phyloP scores from a whole-genome alignment of 1,140 invertebrate species.

The Ectropis grisescens region DNA sequence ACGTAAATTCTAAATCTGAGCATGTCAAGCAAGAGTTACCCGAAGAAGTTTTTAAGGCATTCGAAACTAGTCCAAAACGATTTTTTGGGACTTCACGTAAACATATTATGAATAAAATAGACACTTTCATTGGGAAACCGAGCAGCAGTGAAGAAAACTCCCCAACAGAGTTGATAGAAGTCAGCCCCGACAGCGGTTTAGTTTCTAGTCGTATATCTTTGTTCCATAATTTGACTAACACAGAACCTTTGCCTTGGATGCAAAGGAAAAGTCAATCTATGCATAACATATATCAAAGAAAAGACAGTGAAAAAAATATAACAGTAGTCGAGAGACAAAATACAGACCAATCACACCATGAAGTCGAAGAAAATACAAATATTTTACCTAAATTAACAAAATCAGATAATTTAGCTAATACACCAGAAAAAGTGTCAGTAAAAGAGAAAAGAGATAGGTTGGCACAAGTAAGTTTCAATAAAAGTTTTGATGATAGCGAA shows the following conservation, averaged over 20 bases:
- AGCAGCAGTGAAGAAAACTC: slow-evolving; percentile 17
- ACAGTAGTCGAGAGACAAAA: not conserved
- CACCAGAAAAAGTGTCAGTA: too few relatives aligned
- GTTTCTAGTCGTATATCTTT: slow-evolving; percentile 61
- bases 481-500: slow-evolving; percentile 12
- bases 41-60: slow-evolving; percentile 57
- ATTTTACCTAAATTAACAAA: too few relatives aligned
- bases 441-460: slow-evolving; percentile 21
- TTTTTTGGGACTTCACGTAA: slow-evolving; percentile 58
- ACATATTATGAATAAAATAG: slow-evolving; percentile 59
- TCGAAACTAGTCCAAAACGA: slow-evolving; percentile 62
- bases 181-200: slow-evolving; percentile 42
- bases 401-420: too few relatives aligned
- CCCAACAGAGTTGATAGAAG: slow-evolving; percentile 14
- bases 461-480: slow-evolving; percentile 10
- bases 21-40: slow-evolving; percentile 48
- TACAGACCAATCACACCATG: too few relatives aligned
- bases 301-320: slow-evolving; percentile 16
- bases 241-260: slow-evolving; percentile 32
- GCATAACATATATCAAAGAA: slow-evolving; percentile 33
- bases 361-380: too few relatives aligned
- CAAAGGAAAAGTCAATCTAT: slow-evolving; percentile 33
- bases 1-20: slow-evolving; percentile 2
- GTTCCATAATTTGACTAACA: slow-evolving; percentile 48
- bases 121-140: slow-evolving; percentile 48